phyloP scores from a whole-genome alignment of 2,797 vertebrate species.

The Peromyscus aztecus region DNA sequence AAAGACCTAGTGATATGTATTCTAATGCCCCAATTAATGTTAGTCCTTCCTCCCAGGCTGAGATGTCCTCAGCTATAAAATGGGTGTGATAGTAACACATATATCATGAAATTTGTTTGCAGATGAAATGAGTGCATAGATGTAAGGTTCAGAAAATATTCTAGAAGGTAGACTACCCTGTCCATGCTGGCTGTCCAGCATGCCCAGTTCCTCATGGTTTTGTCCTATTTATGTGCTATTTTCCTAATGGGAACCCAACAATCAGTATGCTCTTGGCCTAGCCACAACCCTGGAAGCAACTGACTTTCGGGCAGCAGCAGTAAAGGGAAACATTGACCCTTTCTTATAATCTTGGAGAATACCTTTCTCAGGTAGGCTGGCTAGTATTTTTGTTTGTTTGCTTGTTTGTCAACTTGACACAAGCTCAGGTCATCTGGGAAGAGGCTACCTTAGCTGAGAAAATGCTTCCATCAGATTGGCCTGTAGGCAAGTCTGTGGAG shows the following conservation, averaged over 20 bases:
- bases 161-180: neutral
- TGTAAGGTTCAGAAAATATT: neutral
- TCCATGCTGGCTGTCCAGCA: neutral
- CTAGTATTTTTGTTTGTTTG: neutral
- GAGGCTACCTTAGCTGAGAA: neutral
- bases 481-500: neutral
- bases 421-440: neutral
- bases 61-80: conserved; percentile 40
- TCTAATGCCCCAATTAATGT: neutral
- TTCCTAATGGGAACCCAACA: conserved; percentile 66
- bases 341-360: conserved; percentile 29
- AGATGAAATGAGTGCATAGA: neutral
- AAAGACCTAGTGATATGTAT: neutral
- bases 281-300: neutral
- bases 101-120: neutral
- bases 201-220: neutral
- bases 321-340: conserved; percentile 74
- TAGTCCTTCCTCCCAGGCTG: neutral
- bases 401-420: neutral
- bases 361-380: conserved; percentile 55
- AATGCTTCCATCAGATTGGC: neutral
- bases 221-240: conserved; percentile 38
- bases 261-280: neutral
- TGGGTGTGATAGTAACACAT: neutral
- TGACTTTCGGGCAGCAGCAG: conserved; percentile 44